Conservation (phyloP, 2,888 invertebrate genomes). For the Thereva nobilitata region DNA sequence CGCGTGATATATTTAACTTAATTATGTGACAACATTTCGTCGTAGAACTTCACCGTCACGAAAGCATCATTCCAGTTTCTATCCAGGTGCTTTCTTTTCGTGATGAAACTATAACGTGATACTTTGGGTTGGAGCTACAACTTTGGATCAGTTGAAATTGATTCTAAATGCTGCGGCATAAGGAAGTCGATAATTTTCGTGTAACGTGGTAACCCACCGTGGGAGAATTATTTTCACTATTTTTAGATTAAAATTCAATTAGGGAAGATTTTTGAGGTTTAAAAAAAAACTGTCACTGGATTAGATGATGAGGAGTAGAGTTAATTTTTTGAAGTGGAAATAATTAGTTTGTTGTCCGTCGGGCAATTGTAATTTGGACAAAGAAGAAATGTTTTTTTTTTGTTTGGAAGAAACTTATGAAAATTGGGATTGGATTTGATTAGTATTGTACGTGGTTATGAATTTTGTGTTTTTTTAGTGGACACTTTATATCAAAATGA, state of each 20-base stretch:
- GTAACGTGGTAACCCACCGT: constrained; percentile 23
- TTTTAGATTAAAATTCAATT: constrained; percentile 29
- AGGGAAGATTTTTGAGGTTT: constrained; percentile 2
- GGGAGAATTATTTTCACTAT: constrained; percentile 18
- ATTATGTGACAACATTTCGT: constrained; percentile 33
- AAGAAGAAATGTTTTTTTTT: no score
- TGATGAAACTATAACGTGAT: constrained; percentile 36
- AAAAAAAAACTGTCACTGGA: no score
- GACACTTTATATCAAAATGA: no score
- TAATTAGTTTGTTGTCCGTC: no score
- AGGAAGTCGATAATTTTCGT: constrained; percentile 30
- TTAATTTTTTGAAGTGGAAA: no score
- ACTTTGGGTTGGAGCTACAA: neutral
- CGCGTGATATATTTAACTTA: constrained; percentile 34
- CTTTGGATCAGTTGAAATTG: constrained; percentile 27
- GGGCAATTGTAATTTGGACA: no score
- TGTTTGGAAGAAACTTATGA: no score
- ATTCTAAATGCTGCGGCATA: constrained; percentile 20
- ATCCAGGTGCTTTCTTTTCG: constrained; percentile 30
- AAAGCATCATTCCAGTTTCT: constrained; percentile 6
- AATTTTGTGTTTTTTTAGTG: no score
- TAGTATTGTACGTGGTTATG: no score
- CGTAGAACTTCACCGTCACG: constrained; percentile 20
- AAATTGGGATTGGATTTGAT: no score
- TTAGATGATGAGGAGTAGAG: no score